Evolutionary conservation across 37 sponge, comb jelly and placozoan genomes (phyloP), one percentile per base, ranked within the genome.

Genomic region (Hormiphora californensis): DNA sequence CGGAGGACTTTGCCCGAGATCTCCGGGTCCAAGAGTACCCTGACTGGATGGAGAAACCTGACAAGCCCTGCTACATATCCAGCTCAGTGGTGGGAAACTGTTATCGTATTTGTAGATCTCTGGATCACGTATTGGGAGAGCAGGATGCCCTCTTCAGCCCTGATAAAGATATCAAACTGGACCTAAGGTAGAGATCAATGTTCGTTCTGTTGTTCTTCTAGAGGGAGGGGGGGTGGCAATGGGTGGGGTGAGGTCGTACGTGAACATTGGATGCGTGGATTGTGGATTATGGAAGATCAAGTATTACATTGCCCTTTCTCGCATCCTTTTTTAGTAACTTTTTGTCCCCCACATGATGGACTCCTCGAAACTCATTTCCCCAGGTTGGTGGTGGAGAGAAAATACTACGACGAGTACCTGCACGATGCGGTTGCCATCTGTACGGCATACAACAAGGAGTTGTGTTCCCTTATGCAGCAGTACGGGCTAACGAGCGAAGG

Each of bases 1-100:
- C 67, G 35, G 67, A 65, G 17, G 35, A 65, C 67, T 65, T 65
- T 17, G 4, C 7, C 36, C 32, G 17, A 38, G 67, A 65, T 7
- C 67, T 65, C 31, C 32, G 37, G 28, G 67, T 65, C 4, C 35
- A 33, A 35, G 67, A 65, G 67, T 65, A 65, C 35, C 67, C 67
- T 3, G 67, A 65, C 67, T 65, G 67, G 67, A 65, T 65, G 67
- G 67, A 65, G 67, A 65, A 65, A 32, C 67, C 67, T 33, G 67
- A 65, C 67, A 65, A 65, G 37, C 67, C 67, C 67, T 65, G 67
- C 37, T 65, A 65, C 67, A 65, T 15, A 28, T 65, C 67, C 7
- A 65, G 38, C 67, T 36, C 38, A 36, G 67, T 65, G 32, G 37
- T 65, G 7, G 67, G 67, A 5, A 33, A 31, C 37, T 65, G 67